Evolutionary conservation across 2,888 invertebrate genomes (phyloP).

Genomic region (Platycnemis pennipes): DNA sequence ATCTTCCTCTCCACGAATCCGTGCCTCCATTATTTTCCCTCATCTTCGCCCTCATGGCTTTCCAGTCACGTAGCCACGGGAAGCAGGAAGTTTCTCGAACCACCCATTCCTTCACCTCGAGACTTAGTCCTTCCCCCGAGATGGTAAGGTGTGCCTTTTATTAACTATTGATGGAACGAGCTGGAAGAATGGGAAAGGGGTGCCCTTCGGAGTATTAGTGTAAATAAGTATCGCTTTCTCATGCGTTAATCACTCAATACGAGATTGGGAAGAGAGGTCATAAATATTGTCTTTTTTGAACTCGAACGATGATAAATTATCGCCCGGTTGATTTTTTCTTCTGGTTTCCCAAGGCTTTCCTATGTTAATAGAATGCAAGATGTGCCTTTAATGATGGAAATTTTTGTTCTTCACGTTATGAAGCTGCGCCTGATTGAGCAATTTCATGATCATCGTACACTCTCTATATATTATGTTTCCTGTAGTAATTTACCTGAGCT

Average conservation of each 20-base stretch:
- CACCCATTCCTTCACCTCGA: not conserved
- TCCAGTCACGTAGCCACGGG: not conserved
- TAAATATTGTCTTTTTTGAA: not conserved
- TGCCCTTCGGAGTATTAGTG: not conserved
- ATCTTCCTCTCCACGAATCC: too few relatives aligned
- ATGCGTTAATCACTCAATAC: not conserved
- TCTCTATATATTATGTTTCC: too few relatives aligned
- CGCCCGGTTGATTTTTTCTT: not conserved
- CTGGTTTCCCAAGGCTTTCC: not conserved
- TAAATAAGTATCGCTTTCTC: not conserved
- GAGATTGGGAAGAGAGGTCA: not conserved
- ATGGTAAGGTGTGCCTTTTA: not conserved
- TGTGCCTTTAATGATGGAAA: too few relatives aligned
- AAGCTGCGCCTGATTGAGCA: too few relatives aligned
- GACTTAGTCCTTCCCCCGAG: not conserved
- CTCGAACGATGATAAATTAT: not conserved
- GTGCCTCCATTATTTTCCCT: not conserved
- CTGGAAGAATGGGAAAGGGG: not conserved
- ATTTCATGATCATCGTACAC: too few relatives aligned
- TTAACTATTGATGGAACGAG: conserved; percentile 2
- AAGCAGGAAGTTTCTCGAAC: not conserved
- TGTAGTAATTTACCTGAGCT: too few relatives aligned
- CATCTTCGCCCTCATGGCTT: not conserved
- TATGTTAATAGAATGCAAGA: not conserved
- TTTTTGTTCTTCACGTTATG: too few relatives aligned